Evolutionary conservation across 2,113 vertebrate genomes (phyloP), one percentile per base, ranked within the genome.

Genomic region (Syngnathus floridae): DNA sequence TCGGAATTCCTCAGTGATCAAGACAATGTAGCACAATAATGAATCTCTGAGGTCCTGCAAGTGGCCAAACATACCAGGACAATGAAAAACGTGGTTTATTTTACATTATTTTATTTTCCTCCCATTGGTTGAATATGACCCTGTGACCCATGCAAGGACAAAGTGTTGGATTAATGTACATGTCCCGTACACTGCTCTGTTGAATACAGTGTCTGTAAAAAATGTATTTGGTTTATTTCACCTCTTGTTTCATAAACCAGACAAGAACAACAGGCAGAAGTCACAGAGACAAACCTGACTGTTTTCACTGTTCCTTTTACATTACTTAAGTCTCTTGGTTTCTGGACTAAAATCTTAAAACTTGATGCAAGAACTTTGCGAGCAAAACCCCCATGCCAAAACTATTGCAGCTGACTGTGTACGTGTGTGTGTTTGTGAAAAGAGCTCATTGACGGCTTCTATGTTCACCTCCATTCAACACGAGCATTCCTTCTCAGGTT

Each of bases 151-250:
- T 10, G 8, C 2, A 2, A 41, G 7, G 40, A 41, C 11, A 10
- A 40, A 40, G 7, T 11, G 40, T 11, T 41, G 8, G 8, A 41
- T 2, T 9, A 41, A 38, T 41, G 1, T 8, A 11, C 8, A 41
- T 9, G 43, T 13, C 14, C 9, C 43, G 8, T 13, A 16, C 1
- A 16, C 14, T 45, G 43, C 14, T 45, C 43, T 45, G 14, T 3
- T 45, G 14, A 45, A 12, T 45, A 45, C 43, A 45, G 41, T 45
- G 41, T 45, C 9, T 45, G 41, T 45, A 45, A 11, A 12, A 45
- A 11, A 72, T 70, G 84, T 80, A 90, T 91, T 90, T 90, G 87
- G 88, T 91, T 91, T 92, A 91, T 91, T 91, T 78, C 62, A 75
- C 83, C 78, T 84, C 71, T 69, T 48, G 67, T 78, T 69, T 77